These are phyloP conservation scores for Oopsacas minuta DNA, from an alignment of 37 sponge, comb jelly and placozoan genomes.

Conservation along the genomic window DNA sequence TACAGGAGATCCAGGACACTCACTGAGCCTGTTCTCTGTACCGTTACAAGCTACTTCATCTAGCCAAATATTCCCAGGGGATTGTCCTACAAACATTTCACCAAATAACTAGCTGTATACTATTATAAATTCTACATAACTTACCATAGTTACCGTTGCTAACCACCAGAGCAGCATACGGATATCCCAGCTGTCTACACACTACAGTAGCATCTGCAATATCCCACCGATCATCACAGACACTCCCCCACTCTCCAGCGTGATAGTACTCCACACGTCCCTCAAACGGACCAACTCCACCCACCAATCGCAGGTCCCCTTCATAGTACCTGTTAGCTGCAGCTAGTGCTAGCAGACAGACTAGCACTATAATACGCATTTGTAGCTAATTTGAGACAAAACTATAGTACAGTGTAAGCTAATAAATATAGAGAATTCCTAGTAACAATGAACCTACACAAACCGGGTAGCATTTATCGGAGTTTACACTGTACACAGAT, in stretches of 20 bases:
- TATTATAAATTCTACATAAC: neutral
- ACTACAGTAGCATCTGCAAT: neutral
- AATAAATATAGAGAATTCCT: no score
- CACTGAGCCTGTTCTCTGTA: neutral
- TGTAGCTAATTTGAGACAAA: no score
- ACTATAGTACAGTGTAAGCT: no score
- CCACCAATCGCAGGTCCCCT: neutral
- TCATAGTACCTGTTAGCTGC: neutral
- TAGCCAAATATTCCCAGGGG: constrained; percentile 18
- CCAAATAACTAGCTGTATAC: no score
- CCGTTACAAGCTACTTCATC: constrained; percentile 27
- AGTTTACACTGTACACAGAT: no score
- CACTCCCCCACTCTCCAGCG: constrained; percentile 3
- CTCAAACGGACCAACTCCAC: neutral
- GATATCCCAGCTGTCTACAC: constrained; percentile 1
- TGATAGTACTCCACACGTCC: neutral
- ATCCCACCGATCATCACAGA: constrained; percentile 3
- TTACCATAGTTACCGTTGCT: neutral
- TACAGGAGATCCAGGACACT: neutral
- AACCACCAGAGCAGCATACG: neutral
- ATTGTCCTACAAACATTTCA: neutral
- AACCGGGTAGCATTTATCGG: no score
- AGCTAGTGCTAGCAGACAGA: neutral
- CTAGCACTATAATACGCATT: neutral
- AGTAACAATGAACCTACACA: no score